A percentile compares a stretch with the other conserved stretches of the same genome.
Evolutionary conservation across 2,113 vertebrate genomes (phyloP).

Genomic region (Grammomys surdaster): DNA sequence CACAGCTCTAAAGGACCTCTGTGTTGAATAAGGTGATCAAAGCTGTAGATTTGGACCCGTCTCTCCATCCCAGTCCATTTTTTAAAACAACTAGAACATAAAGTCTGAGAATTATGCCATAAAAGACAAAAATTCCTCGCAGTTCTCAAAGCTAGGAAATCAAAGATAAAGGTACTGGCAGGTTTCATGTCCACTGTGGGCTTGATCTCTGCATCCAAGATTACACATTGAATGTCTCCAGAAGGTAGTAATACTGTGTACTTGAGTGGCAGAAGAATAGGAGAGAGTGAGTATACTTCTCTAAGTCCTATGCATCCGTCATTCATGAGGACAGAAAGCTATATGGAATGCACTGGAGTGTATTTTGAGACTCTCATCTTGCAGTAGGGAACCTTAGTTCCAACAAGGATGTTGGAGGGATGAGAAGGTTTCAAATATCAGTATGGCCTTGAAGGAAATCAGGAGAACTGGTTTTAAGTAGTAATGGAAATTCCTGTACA

Average conservation of each 20-base stretch:
- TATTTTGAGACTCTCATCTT: neutral
- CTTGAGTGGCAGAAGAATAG: neutral
- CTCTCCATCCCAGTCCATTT: neutral
- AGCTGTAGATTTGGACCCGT: neutral
- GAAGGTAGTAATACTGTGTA: neutral
- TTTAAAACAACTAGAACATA: neutral
- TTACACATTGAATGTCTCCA: neutral
- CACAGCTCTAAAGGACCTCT: neutral
- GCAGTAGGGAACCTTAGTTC: neutral
- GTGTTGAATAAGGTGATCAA: neutral
- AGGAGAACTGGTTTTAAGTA: constrained; percentile 12
- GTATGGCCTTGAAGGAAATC: neutral
- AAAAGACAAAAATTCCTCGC: neutral
- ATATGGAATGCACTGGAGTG: fast-evolving
- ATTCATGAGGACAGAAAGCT: neutral
- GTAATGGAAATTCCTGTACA: neutral
- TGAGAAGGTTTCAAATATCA: neutral
- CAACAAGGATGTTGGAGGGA: neutral
- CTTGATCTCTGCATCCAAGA: neutral
- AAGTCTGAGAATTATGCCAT: neutral
- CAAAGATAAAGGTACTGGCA: neutral
- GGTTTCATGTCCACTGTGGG: neutral
- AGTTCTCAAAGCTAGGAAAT: neutral
- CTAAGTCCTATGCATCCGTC: neutral
- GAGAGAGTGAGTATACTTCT: neutral